Base-by-base conservation (phyloP, 2,888 invertebrate species). In the Dryocosmus kuriphilus region DNA sequence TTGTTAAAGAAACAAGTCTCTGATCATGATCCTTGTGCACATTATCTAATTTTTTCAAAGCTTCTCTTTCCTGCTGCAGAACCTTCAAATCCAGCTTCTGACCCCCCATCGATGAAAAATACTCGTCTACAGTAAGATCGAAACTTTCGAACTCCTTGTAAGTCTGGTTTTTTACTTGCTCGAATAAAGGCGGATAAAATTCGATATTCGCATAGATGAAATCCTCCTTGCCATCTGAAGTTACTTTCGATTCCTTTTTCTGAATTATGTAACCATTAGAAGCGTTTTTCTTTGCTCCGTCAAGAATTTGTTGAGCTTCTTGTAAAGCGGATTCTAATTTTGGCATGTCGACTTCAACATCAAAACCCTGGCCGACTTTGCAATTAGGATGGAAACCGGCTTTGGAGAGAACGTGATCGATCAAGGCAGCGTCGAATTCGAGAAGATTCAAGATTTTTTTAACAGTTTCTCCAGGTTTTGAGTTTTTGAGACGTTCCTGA, bases 51-150 rank as follows among this genome's bases (percentile, higher is more conserved):
- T 99, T 99, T 90, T 98, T 99, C 90, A 99, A 91, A 0, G 99
- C 99, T 80, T 98, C 97, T 57, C 96, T 95, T 91, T 99, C 99
- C 92, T 98, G 94, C 81, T 96, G 95, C 30, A 96, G 92, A 0
- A 95, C 95, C 93, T 97, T 97, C 87, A 98, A 92, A 89, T 99
- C 99, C 86, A 98, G 94, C 91, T 98, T 99, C 92, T 99, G 99
- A 11, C 97, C 96, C 91, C 99, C 99, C 86, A 98, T 92, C 35
- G 96, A 95, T 0, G 99, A 99, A 92, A 96, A 99, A 92, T 98
- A 99, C 89, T 99, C 98, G 92, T 99, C 99, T 0, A 98, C 97
- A 0, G 99, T 97, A 80, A 94, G 92, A 91, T 98, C 96, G 88
- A 98, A 98, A 1, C 94, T 94, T 1, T 95, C 94, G 89, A 95